phyloP scores from a whole-genome alignment of 2,113 vertebrate species.

The Meriones unguiculatus region DNA sequence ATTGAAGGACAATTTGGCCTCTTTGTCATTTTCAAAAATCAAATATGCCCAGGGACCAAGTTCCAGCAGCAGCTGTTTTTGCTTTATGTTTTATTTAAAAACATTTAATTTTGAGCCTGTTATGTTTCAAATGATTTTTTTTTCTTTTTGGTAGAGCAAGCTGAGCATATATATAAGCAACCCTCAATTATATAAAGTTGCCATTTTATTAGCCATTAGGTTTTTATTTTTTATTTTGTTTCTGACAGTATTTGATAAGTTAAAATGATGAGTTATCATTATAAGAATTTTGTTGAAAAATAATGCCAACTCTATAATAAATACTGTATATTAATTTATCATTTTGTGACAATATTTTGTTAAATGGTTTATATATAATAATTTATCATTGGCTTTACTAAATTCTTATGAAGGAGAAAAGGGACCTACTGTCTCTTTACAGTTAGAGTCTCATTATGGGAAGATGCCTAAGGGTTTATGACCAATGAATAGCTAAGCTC shows the following conservation, averaged over 20 bases:
- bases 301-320: not conserved
- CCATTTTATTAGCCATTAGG: not conserved
- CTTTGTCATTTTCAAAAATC: constrained; percentile 74
- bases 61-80: constrained; percentile 70
- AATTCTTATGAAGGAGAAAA: not conserved
- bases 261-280: constrained; percentile 16
- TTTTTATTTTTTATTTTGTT: not conserved
- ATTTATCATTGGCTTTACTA: not conserved
- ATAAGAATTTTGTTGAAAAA: not conserved
- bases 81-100: constrained; percentile 78
- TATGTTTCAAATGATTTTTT: not conserved
- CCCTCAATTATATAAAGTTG: not conserved
- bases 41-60: constrained; percentile 62
- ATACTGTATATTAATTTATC: not conserved
- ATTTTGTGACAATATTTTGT: not conserved
- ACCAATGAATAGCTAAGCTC: not conserved
- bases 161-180: not conserved
- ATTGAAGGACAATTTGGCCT: constrained; percentile 62
- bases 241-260: not conserved
- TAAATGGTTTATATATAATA: not conserved
- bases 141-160: not conserved
- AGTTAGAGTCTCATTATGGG: not conserved
- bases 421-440: not conserved
- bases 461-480: not conserved
- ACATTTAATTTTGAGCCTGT: constrained; percentile 64